phyloP scores from a whole-genome alignment of 2,797 vertebrate species.

The Sebastes elongatus region DNA sequence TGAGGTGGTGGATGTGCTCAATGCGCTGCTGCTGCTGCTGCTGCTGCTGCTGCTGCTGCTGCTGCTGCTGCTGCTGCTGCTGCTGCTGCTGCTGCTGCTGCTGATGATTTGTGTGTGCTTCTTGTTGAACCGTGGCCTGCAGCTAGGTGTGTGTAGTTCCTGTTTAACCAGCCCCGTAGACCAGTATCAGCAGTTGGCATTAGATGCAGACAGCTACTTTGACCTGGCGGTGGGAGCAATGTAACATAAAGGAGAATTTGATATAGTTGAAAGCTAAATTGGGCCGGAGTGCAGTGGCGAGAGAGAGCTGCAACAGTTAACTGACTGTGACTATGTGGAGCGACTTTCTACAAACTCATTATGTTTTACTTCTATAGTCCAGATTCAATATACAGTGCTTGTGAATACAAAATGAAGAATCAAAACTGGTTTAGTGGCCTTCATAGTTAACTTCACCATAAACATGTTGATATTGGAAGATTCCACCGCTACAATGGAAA shows the following conservation, averaged over 20 bases:
- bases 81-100: neutral
- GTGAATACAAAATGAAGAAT: neutral
- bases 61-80: neutral
- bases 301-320: neutral
- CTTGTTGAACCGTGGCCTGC: conserved; percentile 45
- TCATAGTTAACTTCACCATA: neutral
- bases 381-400: neutral
- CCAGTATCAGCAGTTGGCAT: conserved; percentile 47
- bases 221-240: conserved; percentile 36
- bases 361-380: neutral
- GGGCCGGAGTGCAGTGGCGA: conserved; percentile 7
- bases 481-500: conserved; percentile 14
- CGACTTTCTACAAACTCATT: neutral
- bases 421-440: conserved; percentile 32
- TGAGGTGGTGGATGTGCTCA: conserved; percentile 10
- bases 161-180: conserved; percentile 53
- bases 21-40: neutral
- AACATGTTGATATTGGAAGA: conserved; percentile 19
- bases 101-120: conserved; percentile 11
- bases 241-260: conserved; percentile 39
- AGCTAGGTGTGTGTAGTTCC: conserved; percentile 50
- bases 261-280: conserved; percentile 38
- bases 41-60: neutral
- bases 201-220: conserved; percentile 39
- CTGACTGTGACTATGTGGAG: neutral